Evolutionary conservation across 2,113 vertebrate species (phyloP).

Genomic region (Origma solitaria): DNA sequence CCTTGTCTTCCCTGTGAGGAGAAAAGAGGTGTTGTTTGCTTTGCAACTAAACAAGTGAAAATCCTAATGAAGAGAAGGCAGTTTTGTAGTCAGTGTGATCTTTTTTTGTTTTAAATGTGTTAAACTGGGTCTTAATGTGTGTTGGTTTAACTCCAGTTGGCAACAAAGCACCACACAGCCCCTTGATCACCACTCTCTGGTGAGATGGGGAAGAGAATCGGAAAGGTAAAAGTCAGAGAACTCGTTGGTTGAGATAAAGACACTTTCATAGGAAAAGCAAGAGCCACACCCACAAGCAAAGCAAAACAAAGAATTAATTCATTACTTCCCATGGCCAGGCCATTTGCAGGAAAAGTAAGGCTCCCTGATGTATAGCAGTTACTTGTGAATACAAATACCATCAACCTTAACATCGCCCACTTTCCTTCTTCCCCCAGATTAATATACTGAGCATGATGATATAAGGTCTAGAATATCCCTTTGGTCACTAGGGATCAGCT

Average conservation of each 20-base stretch:
- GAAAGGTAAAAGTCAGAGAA: background rate
- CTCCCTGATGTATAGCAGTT: background rate
- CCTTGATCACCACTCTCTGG: background rate
- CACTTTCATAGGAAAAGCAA: background rate
- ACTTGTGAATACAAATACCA: background rate
- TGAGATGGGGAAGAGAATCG: accelerated
- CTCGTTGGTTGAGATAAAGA: background rate
- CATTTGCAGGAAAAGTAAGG: background rate
- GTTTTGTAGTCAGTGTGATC: background rate
- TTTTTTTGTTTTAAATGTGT: background rate
- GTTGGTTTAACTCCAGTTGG: background rate
- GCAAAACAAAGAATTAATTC: background rate
- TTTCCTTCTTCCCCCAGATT: background rate
- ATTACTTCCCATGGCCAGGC: background rate
- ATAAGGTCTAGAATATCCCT: background rate
- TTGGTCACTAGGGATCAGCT: background rate
- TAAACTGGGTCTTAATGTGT: background rate
- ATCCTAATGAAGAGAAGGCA: background rate
- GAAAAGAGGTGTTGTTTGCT: accelerated
- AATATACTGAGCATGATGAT: background rate
- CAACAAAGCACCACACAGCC: background rate
- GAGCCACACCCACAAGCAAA: background rate
- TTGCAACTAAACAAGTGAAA: background rate
- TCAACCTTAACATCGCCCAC: background rate
- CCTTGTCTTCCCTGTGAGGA: background rate